Evolutionary conservation across 1,140 invertebrate species (phyloP).

Genomic region (Drosophila nasuta): DNA sequence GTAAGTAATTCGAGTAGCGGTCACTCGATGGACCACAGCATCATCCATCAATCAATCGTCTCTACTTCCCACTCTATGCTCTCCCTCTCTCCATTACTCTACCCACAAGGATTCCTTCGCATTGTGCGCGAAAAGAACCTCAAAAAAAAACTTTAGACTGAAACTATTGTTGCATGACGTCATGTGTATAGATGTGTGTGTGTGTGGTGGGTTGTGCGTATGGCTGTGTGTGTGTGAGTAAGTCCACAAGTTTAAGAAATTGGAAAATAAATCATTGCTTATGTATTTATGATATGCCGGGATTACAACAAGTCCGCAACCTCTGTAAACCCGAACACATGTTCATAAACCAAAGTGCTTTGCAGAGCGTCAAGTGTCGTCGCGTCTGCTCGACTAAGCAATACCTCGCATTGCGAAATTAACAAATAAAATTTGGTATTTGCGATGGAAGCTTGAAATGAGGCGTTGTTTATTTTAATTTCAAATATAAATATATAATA

Average conservation of each 20-base stretch:
- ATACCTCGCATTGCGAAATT: background rate
- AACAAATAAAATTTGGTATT: no score
- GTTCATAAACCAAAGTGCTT: background rate
- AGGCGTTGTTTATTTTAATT: no score
- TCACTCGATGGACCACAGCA: conserved; percentile 27
- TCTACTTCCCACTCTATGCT: background rate
- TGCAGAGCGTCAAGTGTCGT: background rate
- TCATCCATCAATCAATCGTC: conserved; percentile 71
- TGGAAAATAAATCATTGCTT: conserved; percentile 2
- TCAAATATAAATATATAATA: no score
- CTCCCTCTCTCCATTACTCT: no score
- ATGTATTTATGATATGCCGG: conserved; percentile 12
- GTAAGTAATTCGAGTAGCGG: conserved; percentile 1
- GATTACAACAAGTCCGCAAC: conserved; percentile 9
- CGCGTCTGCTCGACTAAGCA: background rate
- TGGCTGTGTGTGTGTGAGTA: background rate
- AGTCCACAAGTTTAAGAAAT: background rate
- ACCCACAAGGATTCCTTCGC: background rate
- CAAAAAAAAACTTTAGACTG: background rate
- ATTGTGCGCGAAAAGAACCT: conserved; percentile 1
- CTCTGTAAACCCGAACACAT: conserved; percentile 2
- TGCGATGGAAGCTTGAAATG: no score
- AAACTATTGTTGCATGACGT: conserved; percentile 6
- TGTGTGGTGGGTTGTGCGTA: background rate
- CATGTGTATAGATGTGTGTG: background rate